Conservation (phyloP, 2,113 vertebrate genomes). For the Psophia crepitans region DNA sequence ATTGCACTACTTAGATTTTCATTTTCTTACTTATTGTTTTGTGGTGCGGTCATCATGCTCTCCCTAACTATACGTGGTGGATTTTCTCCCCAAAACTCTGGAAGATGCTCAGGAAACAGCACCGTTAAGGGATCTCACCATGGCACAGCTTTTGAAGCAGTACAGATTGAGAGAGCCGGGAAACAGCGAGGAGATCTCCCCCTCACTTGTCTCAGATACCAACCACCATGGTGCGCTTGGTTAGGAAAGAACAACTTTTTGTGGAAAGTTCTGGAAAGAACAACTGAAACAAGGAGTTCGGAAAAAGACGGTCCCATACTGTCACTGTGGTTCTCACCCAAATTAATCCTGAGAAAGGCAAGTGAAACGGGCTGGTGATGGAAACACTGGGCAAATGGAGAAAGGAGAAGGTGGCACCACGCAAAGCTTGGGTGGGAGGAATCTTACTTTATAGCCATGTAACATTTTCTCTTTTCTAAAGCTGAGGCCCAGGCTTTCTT, state of each 20-base stretch:
- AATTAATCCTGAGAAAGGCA: neutral
- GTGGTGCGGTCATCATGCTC: neutral
- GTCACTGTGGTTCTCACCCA: neutral
- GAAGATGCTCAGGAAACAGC: neutral
- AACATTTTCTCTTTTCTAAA: neutral
- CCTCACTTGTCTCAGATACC: neutral
- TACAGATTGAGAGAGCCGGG: neutral
- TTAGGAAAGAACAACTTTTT: neutral
- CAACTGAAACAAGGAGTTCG: neutral
- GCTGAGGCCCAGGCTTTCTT: neutral
- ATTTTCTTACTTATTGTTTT: neutral
- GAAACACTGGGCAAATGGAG: neutral
- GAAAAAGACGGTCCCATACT: neutral
- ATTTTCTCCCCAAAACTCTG: neutral
- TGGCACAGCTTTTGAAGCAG: neutral
- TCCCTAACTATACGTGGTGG: neutral
- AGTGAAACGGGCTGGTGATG: neutral
- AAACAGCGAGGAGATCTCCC: neutral
- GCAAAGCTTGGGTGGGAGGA: fast-evolving
- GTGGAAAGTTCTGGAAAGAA: no score
- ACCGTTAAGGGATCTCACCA: neutral
- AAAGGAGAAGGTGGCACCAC: neutral
- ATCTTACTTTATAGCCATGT: neutral
- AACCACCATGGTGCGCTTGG: neutral
- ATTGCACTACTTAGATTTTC: neutral